These are phyloP conservation scores for Cerastoderma edule DNA, from an alignment of 2,888 invertebrate genomes.

Conservation along the genomic window DNA sequence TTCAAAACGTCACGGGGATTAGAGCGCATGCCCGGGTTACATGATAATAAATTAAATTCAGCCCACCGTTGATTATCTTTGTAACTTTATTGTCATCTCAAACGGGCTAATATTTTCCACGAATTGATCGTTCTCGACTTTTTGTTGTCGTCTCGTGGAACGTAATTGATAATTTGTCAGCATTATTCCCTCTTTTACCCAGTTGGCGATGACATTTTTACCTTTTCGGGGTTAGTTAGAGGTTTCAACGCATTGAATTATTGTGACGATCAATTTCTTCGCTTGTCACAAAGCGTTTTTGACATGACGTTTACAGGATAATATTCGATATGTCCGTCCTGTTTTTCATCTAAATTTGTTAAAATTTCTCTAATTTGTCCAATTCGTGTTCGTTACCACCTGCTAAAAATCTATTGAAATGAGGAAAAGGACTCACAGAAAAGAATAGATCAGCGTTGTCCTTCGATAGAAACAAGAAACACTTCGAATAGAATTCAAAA, in stretches of 20 bases:
- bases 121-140: constrained; percentile 15
- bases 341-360: no score
- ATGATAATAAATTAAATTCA: constrained; percentile 7
- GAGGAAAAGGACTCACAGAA: no score
- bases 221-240: no score
- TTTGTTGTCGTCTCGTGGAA: constrained; percentile 14
- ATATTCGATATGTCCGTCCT: no score
- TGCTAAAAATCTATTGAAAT: no score
- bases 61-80: constrained; percentile 15
- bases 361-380: no score
- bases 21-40: neutral
- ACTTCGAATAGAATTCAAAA: constrained; percentile 16
- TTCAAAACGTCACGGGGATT: constrained; percentile 1
- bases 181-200: neutral
- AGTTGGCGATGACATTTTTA: neutral
- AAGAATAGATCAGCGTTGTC: constrained; percentile 17
- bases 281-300: no score
- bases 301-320: no score
- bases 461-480: constrained; percentile 13
- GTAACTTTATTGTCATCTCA: constrained; percentile 14
- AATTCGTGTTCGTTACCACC: no score
- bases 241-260: no score
- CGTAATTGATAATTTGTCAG: constrained; percentile 19
- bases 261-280: no score
- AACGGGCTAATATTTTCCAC: constrained; percentile 26